A percentile compares a stretch with the other conserved stretches of the same genome.
Conservation (phyloP, 2,888 invertebrate species). For the Erynnis tages region DNA sequence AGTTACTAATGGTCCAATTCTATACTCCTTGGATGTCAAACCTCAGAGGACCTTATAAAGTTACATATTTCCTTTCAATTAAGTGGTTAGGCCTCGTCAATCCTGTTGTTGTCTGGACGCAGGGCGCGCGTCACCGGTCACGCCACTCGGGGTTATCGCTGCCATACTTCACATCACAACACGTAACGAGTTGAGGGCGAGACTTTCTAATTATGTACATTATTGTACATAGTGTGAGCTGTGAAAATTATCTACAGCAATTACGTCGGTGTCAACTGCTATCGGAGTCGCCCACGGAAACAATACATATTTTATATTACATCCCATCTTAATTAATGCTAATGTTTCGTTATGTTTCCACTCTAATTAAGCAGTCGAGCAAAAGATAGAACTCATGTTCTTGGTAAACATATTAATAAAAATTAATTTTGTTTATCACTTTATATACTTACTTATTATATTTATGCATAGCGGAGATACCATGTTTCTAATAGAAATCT, state of each 20-base stretch:
- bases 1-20: too few relatives aligned
- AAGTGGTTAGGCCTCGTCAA: slow-evolving; percentile 3
- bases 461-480: too few relatives aligned
- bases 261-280: slow-evolving; percentile 12
- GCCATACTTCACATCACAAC: slow-evolving; percentile 43
- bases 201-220: slow-evolving; percentile 53
- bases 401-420: slow-evolving; percentile 15
- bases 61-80: too few relatives aligned
- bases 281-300: slow-evolving; percentile 26
- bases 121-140: slow-evolving; percentile 55
- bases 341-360: slow-evolving; percentile 10
- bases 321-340: slow-evolving; percentile 16
- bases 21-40: too few relatives aligned
- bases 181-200: slow-evolving; percentile 52
- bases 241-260: slow-evolving; percentile 24
- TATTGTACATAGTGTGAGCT: slow-evolving; percentile 18
- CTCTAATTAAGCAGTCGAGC: slow-evolving; percentile 15
- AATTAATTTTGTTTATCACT: slow-evolving; percentile 11
- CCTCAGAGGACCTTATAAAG: too few relatives aligned
- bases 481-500: too few relatives aligned
- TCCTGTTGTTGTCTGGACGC: slow-evolving; percentile 33
- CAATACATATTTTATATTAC: slow-evolving; percentile 22
- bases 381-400: slow-evolving; percentile 4
- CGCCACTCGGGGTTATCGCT: slow-evolving; percentile 63
- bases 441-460: background rate